phyloP scores from a whole-genome alignment of 2,888 invertebrate species.

The Geotrupes spiniger region DNA sequence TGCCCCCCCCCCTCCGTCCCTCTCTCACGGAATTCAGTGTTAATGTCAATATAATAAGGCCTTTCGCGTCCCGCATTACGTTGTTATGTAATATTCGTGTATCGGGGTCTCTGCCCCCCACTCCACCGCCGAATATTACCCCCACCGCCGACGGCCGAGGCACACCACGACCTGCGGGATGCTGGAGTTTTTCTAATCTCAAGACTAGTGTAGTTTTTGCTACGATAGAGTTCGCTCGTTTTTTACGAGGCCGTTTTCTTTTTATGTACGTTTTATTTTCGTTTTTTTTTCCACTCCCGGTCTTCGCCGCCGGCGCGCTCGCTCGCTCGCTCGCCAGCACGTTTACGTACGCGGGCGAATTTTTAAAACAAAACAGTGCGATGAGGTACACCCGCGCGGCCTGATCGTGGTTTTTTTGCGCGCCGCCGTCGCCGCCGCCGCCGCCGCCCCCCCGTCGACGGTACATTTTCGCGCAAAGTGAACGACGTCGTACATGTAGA shows the following conservation, averaged over 20 bases:
- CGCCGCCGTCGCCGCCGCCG: too few species aligned
- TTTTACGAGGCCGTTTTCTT: constrained; percentile 4
- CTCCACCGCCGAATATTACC: constrained; percentile 31
- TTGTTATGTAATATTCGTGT: constrained; percentile 39
- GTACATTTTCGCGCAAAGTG: too few species aligned
- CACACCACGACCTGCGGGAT: constrained; percentile 37
- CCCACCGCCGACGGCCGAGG: constrained; percentile 34
- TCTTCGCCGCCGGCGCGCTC: too few species aligned
- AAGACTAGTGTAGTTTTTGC: constrained; percentile 50
- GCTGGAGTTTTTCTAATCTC: constrained; percentile 50
- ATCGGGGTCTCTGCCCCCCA: constrained; percentile 26
- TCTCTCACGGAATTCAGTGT: constrained; percentile 13
- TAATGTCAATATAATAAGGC: constrained; percentile 6
- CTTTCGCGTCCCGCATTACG: constrained; percentile 34
- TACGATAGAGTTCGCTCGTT: constrained; percentile 16
- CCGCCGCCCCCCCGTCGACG: too few species aligned
- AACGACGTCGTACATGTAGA: constrained; percentile 24
- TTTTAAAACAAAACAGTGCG: constrained; percentile 12
- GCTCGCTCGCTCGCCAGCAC: neutral
- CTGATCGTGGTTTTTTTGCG: too few species aligned
- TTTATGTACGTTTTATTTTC: constrained; percentile 2
- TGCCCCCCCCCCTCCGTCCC: constrained; percentile 19
- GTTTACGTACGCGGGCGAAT: neutral
- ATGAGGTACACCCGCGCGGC: too few species aligned
- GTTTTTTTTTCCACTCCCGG: neutral